Conservation (phyloP, 2,113 vertebrate species). For the Lethenteron reissneri region DNA sequence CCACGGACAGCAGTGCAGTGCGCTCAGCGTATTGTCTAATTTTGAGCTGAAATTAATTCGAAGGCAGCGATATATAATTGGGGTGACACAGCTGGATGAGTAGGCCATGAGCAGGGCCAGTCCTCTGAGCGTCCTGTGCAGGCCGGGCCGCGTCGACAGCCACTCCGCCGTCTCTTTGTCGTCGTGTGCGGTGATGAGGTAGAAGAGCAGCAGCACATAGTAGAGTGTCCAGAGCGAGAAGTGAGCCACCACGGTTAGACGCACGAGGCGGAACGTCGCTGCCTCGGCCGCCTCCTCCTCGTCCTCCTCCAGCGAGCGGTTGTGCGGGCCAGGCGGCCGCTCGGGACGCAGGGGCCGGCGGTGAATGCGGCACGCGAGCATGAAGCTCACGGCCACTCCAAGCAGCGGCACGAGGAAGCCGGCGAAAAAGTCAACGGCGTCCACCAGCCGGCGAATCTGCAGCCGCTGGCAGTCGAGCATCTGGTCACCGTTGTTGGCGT, state of each 20-base stretch:
- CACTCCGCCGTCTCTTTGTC: neutral
- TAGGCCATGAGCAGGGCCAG: constrained; percentile 1
- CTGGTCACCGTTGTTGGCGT: neutral
- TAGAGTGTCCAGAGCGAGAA: constrained; percentile 79
- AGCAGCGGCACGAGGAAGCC: constrained; percentile 61
- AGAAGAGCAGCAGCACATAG: constrained; percentile 40
- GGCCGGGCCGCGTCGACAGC: no score
- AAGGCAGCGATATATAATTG: neutral
- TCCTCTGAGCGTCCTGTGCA: neutral
- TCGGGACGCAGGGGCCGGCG: constrained; percentile 67
- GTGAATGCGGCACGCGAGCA: constrained; percentile 46
- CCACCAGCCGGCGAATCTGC: constrained; percentile 67
- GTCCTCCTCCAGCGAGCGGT: constrained; percentile 48
- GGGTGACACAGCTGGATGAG: neutral
- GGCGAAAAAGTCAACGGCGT: constrained; percentile 77
- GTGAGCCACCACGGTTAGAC: constrained; percentile 62
- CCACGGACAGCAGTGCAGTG: neutral
- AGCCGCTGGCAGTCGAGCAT: constrained; percentile 75
- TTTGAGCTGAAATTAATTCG: neutral
- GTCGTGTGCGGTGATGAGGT: neutral
- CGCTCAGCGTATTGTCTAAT: neutral
- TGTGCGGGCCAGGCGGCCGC: constrained; percentile 48
- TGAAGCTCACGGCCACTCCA: constrained; percentile 55
- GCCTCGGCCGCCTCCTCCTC: neutral
- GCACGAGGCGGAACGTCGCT: constrained; percentile 31